These are phyloP conservation scores for Rhodinocichla rosea DNA, from an alignment of 2,113 vertebrate genomes.

Conservation along the genomic window DNA sequence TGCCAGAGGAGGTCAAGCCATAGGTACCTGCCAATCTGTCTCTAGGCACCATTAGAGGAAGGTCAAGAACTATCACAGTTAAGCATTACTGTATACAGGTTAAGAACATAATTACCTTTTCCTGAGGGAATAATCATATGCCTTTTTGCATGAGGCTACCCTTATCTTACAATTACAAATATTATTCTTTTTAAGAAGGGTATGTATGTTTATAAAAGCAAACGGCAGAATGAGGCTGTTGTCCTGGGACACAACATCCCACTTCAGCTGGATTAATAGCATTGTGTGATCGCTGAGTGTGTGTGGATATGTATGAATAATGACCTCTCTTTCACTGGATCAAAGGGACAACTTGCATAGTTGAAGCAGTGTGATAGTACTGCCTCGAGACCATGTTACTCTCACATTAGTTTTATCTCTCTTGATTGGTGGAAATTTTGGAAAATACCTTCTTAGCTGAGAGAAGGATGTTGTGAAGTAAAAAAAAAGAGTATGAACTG, in stretches of 20 bases:
- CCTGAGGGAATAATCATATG: not conserved
- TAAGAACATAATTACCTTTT: not conserved
- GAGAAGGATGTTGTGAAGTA: not conserved
- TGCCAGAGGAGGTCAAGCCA: not conserved
- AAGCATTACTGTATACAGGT: not conserved
- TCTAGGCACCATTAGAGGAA: not conserved
- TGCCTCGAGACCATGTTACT: not conserved
- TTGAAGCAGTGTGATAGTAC: not conserved
- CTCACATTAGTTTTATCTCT: not conserved
- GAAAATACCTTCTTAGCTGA: not conserved
- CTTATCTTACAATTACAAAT: not conserved
- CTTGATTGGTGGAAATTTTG: not conserved
- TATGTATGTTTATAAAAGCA: not conserved
- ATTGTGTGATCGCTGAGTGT: not conserved
- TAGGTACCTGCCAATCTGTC: not conserved
- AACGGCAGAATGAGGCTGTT: not conserved
- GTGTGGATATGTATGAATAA: not conserved
- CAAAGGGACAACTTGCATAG: not conserved
- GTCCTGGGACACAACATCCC: not conserved
- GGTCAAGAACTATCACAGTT: not conserved
- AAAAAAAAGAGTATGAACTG: not conserved
- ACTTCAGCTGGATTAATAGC: not conserved
- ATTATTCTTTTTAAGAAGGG: not conserved
- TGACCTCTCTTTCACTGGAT: not conserved
- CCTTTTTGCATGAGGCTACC: not conserved